phyloP scores from a whole-genome alignment of 2,113 vertebrate genomes.

The Psittacara wagleri region DNA sequence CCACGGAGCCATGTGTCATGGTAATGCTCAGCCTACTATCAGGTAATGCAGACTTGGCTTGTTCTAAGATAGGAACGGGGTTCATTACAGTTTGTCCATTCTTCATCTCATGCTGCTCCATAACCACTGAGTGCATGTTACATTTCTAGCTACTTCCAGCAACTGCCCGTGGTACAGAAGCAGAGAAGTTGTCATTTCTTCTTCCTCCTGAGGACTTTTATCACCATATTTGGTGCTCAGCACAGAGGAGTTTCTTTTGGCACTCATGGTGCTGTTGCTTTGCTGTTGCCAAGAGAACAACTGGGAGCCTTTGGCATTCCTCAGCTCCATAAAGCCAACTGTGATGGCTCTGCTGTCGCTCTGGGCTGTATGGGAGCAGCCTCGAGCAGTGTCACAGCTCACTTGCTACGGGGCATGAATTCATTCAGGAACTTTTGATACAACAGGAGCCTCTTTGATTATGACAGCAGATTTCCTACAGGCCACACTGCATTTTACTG shows the following conservation, averaged over 20 bases:
- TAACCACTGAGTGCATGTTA: background rate
- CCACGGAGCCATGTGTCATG: fast-evolving
- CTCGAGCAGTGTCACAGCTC: fast-evolving
- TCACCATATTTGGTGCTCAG: background rate
- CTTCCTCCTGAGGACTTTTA: background rate
- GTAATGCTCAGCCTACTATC: fast-evolving
- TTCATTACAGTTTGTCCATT: background rate
- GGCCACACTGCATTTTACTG: fast-evolving
- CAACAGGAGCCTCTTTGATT: fast-evolving
- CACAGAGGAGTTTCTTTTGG: background rate
- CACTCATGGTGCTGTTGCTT: fast-evolving
- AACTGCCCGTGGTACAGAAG: fast-evolving
- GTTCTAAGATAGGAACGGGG: background rate
- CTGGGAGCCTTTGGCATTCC: background rate
- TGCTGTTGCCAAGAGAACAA: background rate
- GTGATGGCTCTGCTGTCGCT: fast-evolving
- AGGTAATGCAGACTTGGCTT: background rate
- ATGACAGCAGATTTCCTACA: fast-evolving
- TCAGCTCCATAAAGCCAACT: fast-evolving
- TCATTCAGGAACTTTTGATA: fast-evolving
- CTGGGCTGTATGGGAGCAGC: background rate
- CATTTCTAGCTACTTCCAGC: background rate
- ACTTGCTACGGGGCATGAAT: fast-evolving
- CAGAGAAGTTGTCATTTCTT: background rate
- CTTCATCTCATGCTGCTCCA: background rate